Percentiles rank a stretch among this genome's conserved stretches.
These are phyloP conservation scores for Papio anubis DNA, from an alignment of 2,113 vertebrate genomes.

Conservation along the genomic window DNA sequence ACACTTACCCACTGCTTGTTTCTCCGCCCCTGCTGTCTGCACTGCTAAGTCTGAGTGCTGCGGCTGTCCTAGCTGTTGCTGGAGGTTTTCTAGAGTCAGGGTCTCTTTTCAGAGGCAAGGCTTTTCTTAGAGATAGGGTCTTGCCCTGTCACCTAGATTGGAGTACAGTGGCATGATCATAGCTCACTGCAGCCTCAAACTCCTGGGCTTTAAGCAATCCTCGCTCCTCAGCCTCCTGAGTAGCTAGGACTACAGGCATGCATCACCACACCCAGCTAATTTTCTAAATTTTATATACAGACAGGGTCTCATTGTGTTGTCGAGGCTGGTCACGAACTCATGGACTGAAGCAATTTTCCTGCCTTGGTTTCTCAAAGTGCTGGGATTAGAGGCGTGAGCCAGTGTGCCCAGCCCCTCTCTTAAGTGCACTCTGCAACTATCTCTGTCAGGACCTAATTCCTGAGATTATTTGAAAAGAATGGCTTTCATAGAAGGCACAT, in stretches of 20 bases:
- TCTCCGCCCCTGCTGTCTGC: not conserved
- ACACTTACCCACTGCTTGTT: rapidly evolving
- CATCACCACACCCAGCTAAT: not conserved
- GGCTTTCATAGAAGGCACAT: not conserved
- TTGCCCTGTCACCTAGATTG: not conserved
- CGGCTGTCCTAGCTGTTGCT: not conserved
- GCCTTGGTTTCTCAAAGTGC: not conserved
- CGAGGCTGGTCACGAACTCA: not conserved
- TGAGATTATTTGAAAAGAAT: not conserved
- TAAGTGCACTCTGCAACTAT: rapidly evolving
- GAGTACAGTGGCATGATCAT: not conserved
- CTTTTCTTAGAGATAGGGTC: not conserved
- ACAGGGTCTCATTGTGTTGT: not conserved
- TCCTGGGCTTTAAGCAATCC: not conserved
- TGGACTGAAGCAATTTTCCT: not conserved
- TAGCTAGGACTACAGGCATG: not conserved
- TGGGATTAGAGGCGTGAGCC: not conserved
- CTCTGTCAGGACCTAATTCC: not conserved
- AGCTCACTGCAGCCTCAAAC: not conserved
- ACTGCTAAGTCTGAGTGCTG: rapidly evolving
- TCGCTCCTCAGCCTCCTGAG: not conserved
- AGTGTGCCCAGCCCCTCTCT: too few species aligned
- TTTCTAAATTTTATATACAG: not conserved
- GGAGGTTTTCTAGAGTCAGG: too few species aligned
- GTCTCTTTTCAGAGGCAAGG: too few species aligned